Conservation (phyloP, 1,140 invertebrate species). For the Hestina assimilis region DNA sequence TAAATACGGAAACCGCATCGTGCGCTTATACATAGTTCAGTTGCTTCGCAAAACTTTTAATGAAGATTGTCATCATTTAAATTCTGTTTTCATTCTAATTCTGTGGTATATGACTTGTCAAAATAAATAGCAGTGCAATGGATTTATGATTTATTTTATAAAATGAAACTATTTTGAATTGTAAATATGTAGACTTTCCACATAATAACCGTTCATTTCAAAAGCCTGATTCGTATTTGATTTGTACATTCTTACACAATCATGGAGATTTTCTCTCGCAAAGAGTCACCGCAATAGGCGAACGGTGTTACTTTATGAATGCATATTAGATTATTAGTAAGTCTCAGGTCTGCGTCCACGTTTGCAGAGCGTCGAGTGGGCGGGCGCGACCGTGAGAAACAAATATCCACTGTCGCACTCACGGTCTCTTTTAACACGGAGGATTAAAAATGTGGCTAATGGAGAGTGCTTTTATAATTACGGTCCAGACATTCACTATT, state of each 20-base stretch:
- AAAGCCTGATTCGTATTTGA: not conserved
- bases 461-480: conserved; percentile 33
- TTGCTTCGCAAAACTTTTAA: no score
- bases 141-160: no score
- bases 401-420: conserved; percentile 63
- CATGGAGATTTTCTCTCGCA: conserved; percentile 1
- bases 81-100: no score
- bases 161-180: no score
- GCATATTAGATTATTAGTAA: conserved; percentile 32
- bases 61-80: no score
- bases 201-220: not conserved
- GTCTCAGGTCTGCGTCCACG: conserved; percentile 39
- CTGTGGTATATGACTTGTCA: no score
- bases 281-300: conserved; percentile 1
- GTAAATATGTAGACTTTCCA: not conserved
- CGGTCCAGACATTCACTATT: conserved; percentile 27
- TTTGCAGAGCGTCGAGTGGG: conserved; percentile 54
- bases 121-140: no score
- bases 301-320: conserved; percentile 28
- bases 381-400: conserved; percentile 72
- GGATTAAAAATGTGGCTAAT: conserved; percentile 37
- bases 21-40: no score
- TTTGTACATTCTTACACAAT: conserved; percentile 4
- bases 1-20: no score
- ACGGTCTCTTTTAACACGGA: conserved; percentile 40